These are phyloP conservation scores for Bursaphelenchus okinawaensis DNA, from an alignment of 2,888 invertebrate species.

Conservation along the genomic window DNA sequence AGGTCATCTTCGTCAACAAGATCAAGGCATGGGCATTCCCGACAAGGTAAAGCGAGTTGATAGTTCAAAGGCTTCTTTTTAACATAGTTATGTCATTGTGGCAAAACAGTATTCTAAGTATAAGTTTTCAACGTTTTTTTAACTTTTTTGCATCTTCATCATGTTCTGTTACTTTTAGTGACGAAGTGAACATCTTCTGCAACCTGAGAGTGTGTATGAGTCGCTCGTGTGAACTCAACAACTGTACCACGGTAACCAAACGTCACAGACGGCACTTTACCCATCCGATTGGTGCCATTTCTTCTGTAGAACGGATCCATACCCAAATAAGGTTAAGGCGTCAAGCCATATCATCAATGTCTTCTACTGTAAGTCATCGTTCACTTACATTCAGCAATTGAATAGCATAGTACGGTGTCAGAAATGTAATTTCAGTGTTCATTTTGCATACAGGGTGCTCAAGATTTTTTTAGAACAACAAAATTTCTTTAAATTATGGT, in stretches of 20 bases:
- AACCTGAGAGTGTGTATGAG: slow-evolving; percentile 53
- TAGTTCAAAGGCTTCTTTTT: neutral
- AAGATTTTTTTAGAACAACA: no score
- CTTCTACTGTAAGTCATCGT: slow-evolving; percentile 3
- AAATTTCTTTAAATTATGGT: no score
- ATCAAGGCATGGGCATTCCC: slow-evolving; percentile 57
- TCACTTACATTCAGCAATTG: neutral
- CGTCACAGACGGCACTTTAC: slow-evolving; percentile 6
- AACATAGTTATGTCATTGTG: neutral
- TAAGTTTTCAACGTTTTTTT: slow-evolving; percentile 13
- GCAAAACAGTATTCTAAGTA: slow-evolving; percentile 5
- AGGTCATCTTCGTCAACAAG: slow-evolving; percentile 45
- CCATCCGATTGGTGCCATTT: slow-evolving; percentile 17
- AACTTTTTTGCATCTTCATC: no score
- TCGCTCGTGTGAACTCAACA: slow-evolving; percentile 30
- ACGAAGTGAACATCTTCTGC: slow-evolving; percentile 57
- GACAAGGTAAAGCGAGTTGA: slow-evolving; percentile 37
- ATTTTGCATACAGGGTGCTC: no score
- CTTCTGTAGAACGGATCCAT: slow-evolving; percentile 26
- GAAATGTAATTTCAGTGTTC: no score
- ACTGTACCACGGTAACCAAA: slow-evolving; percentile 19
- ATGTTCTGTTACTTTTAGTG: slow-evolving; percentile 36
- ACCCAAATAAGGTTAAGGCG: slow-evolving; percentile 23
- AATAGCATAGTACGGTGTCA: no score
- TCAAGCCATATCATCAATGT: slow-evolving; percentile 13